Percentiles rank a stretch among this genome's conserved stretches.
Evolutionary conservation across 2,113 vertebrate genomes (phyloP).

Genomic region (Stercorarius parasiticus): DNA sequence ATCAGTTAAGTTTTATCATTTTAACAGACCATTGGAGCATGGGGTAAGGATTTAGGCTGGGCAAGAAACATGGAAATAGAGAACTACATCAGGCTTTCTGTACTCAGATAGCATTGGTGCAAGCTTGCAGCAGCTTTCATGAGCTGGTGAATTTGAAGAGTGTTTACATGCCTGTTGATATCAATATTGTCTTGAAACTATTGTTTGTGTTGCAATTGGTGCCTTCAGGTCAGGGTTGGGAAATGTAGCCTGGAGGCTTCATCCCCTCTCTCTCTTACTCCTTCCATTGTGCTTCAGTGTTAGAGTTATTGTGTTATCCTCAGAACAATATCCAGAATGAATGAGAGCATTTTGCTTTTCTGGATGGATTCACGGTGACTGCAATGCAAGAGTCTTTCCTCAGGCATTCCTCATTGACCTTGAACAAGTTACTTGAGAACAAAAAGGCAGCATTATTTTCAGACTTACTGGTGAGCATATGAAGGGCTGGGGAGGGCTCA

Average conservation of each 20-base stretch:
- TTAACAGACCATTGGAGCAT: background rate
- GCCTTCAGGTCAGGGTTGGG: background rate
- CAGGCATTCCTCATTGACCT: background rate
- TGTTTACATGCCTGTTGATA: background rate
- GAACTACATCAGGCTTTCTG: background rate
- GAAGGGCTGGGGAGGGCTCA: background rate
- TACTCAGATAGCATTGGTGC: no score
- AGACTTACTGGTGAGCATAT: background rate
- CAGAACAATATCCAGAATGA: background rate
- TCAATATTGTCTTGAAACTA: background rate
- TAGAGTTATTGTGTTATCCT: background rate
- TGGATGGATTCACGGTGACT: background rate
- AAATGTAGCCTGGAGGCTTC: background rate
- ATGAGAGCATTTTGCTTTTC: background rate
- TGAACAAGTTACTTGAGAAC: background rate
- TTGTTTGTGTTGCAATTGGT: background rate
- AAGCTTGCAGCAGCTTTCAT: background rate
- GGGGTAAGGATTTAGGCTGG: background rate
- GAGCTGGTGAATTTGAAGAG: background rate
- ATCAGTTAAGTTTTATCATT: background rate
- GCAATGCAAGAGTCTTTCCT: background rate
- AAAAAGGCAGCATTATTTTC: background rate
- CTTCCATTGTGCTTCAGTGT: background rate
- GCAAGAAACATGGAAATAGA: background rate
- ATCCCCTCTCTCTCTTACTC: background rate